Conservation (phyloP, 2,113 vertebrate species). For the Galbula dea region DNA sequence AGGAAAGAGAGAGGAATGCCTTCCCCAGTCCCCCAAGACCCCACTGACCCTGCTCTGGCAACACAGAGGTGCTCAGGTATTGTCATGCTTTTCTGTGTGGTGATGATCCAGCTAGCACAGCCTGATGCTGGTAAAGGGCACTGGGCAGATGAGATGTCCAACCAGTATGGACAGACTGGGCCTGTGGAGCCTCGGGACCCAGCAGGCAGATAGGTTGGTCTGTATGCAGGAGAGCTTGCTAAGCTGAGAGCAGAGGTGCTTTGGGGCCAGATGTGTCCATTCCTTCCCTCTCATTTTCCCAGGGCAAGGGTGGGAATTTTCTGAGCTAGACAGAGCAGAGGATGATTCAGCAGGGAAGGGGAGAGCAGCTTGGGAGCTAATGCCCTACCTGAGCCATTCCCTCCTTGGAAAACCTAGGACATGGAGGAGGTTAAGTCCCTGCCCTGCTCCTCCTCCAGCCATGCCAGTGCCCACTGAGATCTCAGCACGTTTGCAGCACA, state of each 20-base stretch:
- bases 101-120: neutral
- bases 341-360: neutral
- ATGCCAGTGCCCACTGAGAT: neutral
- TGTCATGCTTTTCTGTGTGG: neutral
- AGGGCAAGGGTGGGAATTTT: neutral
- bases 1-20: neutral
- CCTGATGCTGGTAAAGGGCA: neutral
- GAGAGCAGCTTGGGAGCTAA: neutral
- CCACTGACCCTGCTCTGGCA: neutral
- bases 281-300: neutral
- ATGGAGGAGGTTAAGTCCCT: neutral
- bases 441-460: neutral
- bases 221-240: neutral
- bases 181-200: neutral
- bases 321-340: neutral
- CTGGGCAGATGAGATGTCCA: neutral
- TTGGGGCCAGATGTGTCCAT: neutral
- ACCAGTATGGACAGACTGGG: neutral
- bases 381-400: rapidly evolving
- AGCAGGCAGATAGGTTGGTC: neutral
- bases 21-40: neutral
- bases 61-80: neutral
- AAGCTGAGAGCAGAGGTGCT: neutral
- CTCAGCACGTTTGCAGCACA: neutral
- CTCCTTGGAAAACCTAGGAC: neutral